These are phyloP conservation scores for Passer domesticus DNA, from an alignment of 2,113 vertebrate species.

Conservation along the genomic window DNA sequence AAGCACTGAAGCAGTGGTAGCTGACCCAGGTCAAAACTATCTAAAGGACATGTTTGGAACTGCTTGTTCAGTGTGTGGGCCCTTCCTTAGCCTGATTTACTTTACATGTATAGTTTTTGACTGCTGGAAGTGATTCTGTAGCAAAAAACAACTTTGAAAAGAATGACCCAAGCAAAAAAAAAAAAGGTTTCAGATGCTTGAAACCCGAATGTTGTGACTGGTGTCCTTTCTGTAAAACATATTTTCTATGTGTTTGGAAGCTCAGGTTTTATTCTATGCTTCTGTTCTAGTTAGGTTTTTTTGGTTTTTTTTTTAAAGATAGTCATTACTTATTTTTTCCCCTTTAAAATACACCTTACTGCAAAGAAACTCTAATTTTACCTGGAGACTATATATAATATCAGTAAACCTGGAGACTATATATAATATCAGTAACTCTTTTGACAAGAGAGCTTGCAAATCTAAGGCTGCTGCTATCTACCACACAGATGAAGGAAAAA, in stretches of 20 bases:
- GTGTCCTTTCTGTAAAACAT: not conserved
- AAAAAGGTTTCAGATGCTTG: not conserved
- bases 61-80: not conserved
- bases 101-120: not conserved
- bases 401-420: not conserved
- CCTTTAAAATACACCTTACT: not conserved
- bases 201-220: not conserved
- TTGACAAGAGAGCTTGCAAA: not conserved
- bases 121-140: not conserved
- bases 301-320: not conserved
- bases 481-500: not conserved
- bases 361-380: not conserved
- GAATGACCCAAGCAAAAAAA: not conserved
- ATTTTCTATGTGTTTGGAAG: not conserved
- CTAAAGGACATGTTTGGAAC: not conserved
- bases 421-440: not conserved
- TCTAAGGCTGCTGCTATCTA: not conserved
- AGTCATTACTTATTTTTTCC: not conserved
- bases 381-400: not conserved
- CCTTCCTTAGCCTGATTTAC: not conserved
- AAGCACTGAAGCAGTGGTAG: not conserved
- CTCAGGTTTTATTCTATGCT: not conserved
- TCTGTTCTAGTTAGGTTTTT: rapidly evolving
- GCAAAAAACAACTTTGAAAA: not conserved
- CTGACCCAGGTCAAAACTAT: not conserved